Evolutionary conservation across 2,113 vertebrate species (phyloP).

Genomic region (Sinocyclocheilus anophthalmus): DNA sequence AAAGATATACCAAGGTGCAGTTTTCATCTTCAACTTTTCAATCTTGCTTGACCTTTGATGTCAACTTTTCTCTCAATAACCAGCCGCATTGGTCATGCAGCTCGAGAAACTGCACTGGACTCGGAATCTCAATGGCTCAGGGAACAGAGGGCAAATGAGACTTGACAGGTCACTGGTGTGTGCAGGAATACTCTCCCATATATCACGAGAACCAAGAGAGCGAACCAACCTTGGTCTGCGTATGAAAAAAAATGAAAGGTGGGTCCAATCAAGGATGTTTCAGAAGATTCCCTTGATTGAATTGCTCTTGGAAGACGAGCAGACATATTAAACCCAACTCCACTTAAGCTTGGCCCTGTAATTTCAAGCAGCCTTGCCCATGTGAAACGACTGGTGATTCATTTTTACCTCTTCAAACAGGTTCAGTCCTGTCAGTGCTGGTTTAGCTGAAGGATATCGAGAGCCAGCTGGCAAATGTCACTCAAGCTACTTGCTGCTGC

Average conservation of each 20-base stretch:
- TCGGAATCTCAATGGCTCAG: conserved; percentile 41
- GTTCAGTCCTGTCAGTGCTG: conserved; percentile 3
- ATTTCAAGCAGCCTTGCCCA: conserved; percentile 21
- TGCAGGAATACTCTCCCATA: conserved; percentile 32
- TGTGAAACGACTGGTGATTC: conserved; percentile 33
- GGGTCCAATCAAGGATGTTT: conserved; percentile 16
- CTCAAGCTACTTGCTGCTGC: conserved; percentile 14
- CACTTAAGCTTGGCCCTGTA: conserved; percentile 26
- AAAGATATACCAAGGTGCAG: conserved; percentile 34
- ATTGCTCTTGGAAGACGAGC: neutral
- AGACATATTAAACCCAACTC: conserved; percentile 20
- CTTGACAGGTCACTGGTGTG: conserved; percentile 44
- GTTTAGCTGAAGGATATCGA: conserved; percentile 25
- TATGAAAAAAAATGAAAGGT: neutral
- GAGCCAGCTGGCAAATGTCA: conserved; percentile 37
- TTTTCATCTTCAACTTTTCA: conserved; percentile 51
- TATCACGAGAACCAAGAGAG: neutral
- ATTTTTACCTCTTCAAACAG: conserved; percentile 31
- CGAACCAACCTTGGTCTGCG: neutral
- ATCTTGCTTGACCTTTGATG: conserved; percentile 55
- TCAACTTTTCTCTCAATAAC: conserved; percentile 41
- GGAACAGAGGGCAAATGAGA: conserved; percentile 42
- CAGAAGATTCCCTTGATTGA: conserved; percentile 23
- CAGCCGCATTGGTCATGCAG: conserved; percentile 24
- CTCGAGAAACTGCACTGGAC: conserved; percentile 23